These are phyloP conservation scores for Aeoliscus strigatus DNA, from an alignment of 2,797 vertebrate genomes.

Conservation along the genomic window DNA sequence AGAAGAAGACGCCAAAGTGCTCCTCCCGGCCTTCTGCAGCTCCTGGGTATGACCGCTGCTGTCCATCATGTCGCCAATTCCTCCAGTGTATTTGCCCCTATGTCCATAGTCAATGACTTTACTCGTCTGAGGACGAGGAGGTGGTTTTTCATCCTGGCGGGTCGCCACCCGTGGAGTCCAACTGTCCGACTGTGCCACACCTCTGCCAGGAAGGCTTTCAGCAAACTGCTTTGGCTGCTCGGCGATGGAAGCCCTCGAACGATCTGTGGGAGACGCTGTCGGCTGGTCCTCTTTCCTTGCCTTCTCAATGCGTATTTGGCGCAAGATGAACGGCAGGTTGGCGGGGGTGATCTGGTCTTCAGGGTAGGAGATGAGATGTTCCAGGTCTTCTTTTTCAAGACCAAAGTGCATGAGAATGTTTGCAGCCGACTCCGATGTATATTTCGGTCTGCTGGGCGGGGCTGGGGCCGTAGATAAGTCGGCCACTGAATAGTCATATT, in stretches of 20 bases:
- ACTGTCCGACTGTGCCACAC: constrained; percentile 15
- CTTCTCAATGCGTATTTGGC: constrained; percentile 87
- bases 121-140: constrained; percentile 68
- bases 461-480: constrained; percentile 5
- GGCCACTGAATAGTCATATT: constrained; percentile 9
- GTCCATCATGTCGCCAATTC: constrained; percentile 59
- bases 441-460: constrained; percentile 65
- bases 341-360: constrained; percentile 90
- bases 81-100: constrained; percentile 78
- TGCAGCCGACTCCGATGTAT: constrained; percentile 85
- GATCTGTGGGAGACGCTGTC: too few relatives aligned
- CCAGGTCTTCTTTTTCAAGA: constrained; percentile 90
- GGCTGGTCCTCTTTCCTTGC: too few relatives aligned
- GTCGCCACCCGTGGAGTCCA: constrained; percentile 7
- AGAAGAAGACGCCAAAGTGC: constrained; percentile 14
- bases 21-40: constrained; percentile 21
- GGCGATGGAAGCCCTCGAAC: constrained; percentile 26
- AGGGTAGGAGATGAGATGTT: constrained; percentile 88
- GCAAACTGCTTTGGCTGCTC: constrained; percentile 12
- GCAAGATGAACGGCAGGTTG: constrained; percentile 89
- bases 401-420: constrained; percentile 91
- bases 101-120: constrained; percentile 96
- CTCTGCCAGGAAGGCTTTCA: constrained; percentile 12
- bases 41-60: constrained; percentile 5
- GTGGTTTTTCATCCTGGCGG: background rate